phyloP scores from a whole-genome alignment of 2,113 vertebrate species.

The Psittacara wagleri region DNA sequence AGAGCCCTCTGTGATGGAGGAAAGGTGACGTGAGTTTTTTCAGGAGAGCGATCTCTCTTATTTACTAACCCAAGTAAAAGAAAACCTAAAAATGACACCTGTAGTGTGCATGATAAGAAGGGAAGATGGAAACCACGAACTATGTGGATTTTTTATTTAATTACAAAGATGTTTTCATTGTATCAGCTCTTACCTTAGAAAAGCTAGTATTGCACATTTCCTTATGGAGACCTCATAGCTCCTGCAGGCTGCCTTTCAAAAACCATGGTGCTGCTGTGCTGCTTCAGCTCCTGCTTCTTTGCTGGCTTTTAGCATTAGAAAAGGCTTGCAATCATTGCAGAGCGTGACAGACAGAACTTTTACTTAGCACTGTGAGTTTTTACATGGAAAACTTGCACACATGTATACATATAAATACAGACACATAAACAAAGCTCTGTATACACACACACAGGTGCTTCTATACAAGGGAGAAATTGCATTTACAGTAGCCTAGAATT shows the following conservation, averaged over 20 bases:
- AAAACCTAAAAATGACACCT: not conserved
- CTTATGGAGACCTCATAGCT: not conserved
- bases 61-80: not conserved
- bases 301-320: not conserved
- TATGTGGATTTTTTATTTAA: not conserved
- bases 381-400: not conserved
- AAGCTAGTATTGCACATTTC: not conserved
- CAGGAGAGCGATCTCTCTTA: not conserved
- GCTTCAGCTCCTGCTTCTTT: not conserved
- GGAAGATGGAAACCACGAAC: not conserved
- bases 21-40: not conserved
- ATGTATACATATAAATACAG: not conserved
- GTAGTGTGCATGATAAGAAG: rapidly evolving
- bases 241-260: not conserved
- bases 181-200: not conserved
- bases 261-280: not conserved
- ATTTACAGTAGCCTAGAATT: not conserved
- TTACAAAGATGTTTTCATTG: not conserved
- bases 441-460: not conserved
- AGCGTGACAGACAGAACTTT: not conserved
- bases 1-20: not conserved
- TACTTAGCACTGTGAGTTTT: not conserved
- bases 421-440: not conserved
- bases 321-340: not conserved
- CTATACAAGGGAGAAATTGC: not conserved